Conservation (phyloP, 2,113 vertebrate species). For the Sorex araneus region DNA sequence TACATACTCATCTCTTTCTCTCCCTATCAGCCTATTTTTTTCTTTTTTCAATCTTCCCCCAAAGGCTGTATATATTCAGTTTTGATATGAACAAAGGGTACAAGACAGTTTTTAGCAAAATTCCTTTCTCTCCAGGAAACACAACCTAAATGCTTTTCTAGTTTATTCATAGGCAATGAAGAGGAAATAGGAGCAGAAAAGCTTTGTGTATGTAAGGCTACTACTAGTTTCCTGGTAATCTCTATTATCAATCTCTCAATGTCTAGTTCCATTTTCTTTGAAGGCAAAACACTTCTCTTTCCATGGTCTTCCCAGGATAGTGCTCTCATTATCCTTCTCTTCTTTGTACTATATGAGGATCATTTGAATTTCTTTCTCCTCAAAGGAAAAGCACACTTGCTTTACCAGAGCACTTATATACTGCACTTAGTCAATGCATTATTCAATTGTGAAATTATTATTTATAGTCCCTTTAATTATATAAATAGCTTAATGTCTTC, state of each 20-base stretch:
- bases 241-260: background rate
- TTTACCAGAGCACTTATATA: background rate
- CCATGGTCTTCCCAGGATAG: background rate
- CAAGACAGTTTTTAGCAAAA: background rate
- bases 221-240: background rate
- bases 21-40: conserved; percentile 2
- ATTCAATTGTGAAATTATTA: background rate
- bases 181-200: background rate
- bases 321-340: background rate
- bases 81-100: background rate
- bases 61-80: background rate
- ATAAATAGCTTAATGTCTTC: background rate
- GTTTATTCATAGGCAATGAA: background rate
- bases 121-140: background rate
- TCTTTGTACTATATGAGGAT: background rate
- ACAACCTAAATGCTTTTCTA: background rate
- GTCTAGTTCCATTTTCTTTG: background rate
- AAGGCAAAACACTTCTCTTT: background rate
- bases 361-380: background rate
- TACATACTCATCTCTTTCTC: background rate
- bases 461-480: background rate
- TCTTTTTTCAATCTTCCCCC: background rate
- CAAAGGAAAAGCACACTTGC: background rate
- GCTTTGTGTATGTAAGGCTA: background rate
- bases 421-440: background rate